These are phyloP conservation scores for Ophioderma brevispina DNA, from an alignment of 35 echinoderm and acorn worm genomes.

Conservation along the genomic window DNA sequence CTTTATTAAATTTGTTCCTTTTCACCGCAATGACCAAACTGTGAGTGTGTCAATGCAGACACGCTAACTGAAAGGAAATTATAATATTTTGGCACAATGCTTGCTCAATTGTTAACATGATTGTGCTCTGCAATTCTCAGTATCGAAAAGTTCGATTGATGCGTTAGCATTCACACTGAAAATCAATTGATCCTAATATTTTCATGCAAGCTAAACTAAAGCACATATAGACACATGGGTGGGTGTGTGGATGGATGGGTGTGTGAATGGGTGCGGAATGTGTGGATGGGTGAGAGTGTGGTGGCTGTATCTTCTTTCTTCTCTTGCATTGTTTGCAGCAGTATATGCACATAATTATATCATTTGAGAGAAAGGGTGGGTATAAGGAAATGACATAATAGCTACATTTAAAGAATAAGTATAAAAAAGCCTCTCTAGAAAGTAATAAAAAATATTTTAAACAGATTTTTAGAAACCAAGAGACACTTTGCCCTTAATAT, in stretches of 20 bases:
- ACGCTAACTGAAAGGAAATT: not conserved
- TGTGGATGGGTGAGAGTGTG: no score
- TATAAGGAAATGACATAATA: not conserved
- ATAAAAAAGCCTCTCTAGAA: not conserved
- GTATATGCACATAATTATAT: not conserved
- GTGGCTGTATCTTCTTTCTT: no score
- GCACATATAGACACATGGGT: no score
- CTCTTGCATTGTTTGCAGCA: no score
- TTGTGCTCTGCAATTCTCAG: no score
- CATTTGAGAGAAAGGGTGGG: not conserved
- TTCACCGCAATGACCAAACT: not conserved
- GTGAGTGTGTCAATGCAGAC: not conserved
- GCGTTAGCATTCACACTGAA: no score
- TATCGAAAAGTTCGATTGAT: no score
- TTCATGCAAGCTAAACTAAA: no score
- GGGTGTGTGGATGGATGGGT: no score
- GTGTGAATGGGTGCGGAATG: no score
- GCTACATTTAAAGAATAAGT: not conserved
- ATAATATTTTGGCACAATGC: not conserved
- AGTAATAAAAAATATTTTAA: not conserved
- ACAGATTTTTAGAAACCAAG: not conserved
- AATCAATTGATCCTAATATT: no score
- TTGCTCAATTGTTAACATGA: not conserved
- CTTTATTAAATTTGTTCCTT: not conserved
- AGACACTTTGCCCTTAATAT: not conserved